These are phyloP conservation scores for Spodoptera picta DNA, from an alignment of 2,888 invertebrate species.

Conservation along the genomic window DNA sequence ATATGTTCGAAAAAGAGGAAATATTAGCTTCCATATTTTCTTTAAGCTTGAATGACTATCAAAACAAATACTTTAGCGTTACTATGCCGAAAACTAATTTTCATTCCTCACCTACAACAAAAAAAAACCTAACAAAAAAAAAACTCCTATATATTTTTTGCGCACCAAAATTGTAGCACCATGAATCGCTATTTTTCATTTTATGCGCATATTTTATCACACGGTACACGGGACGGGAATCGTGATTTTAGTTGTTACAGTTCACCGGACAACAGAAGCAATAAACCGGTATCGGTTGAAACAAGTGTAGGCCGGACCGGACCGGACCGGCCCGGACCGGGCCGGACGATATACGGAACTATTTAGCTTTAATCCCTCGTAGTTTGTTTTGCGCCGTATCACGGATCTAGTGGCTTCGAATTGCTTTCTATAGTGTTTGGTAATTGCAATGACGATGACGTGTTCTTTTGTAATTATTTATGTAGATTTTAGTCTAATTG, in stretches of 20 bases:
- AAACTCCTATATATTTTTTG: constrained; percentile 4
- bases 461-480: no score
- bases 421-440: constrained; percentile 25
- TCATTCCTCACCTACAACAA: not conserved
- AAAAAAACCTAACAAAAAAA: constrained; percentile 3
- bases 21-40: no score
- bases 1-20: no score
- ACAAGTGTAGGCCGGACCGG: constrained; percentile 18
- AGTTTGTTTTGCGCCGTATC: constrained; percentile 17
- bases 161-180: constrained; percentile 9
- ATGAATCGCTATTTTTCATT: constrained; percentile 21
- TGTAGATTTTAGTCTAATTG: no score
- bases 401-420: constrained; percentile 11
- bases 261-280: constrained; percentile 30
- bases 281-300: constrained; percentile 36
- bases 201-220: constrained; percentile 47
- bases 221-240: constrained; percentile 7
- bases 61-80: no score
- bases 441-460: constrained; percentile 8
- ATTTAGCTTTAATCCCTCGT: constrained; percentile 37
- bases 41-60: no score
- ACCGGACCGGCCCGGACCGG: no score
- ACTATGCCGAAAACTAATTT: no score
- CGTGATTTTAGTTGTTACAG: constrained; percentile 28
- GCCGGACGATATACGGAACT: constrained; percentile 28